Evolutionary conservation across 37 sponge, comb jelly and placozoan species (phyloP).

Genomic region (Tethya wilhelma): DNA sequence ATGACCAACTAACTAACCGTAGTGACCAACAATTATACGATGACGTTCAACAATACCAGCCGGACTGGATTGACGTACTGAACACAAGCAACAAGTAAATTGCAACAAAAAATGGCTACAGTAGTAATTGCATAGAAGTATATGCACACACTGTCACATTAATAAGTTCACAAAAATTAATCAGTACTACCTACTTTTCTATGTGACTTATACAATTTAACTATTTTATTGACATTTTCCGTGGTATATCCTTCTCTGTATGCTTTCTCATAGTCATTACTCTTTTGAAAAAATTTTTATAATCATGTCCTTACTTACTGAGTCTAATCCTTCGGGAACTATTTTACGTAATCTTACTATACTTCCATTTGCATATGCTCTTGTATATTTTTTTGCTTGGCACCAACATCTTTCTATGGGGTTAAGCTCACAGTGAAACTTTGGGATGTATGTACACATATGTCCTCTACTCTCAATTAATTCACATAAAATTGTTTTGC

Average conservation of each 20-base stretch:
- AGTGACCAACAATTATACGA: not conserved
- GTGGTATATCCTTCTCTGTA: constrained; percentile 1
- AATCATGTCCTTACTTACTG: not conserved
- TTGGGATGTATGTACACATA: constrained; percentile 39
- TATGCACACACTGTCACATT: no score
- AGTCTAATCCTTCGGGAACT: constrained; percentile 2
- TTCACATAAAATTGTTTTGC: not conserved
- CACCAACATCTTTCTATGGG: constrained; percentile 44
- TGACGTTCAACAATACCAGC: not conserved
- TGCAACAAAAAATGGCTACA: no score
- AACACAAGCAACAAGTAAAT: no score
- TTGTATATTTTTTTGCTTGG: constrained; percentile 34
- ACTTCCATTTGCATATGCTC: constrained; percentile 33
- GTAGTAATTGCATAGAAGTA: no score
- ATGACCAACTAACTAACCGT: not conserved
- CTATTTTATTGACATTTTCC: constrained; percentile 12
- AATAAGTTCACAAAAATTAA: no score
- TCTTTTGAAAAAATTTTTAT: constrained; percentile 19
- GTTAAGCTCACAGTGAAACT: constrained; percentile 54
- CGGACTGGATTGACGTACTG: no score
- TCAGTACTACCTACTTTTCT: constrained; percentile 7
- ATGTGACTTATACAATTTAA: constrained; percentile 30
- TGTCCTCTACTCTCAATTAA: constrained; percentile 12
- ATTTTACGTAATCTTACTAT: constrained; percentile 33
- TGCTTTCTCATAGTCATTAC: constrained; percentile 23